Conservation (phyloP, 2,113 vertebrate species). For the Mus pahari region DNA sequence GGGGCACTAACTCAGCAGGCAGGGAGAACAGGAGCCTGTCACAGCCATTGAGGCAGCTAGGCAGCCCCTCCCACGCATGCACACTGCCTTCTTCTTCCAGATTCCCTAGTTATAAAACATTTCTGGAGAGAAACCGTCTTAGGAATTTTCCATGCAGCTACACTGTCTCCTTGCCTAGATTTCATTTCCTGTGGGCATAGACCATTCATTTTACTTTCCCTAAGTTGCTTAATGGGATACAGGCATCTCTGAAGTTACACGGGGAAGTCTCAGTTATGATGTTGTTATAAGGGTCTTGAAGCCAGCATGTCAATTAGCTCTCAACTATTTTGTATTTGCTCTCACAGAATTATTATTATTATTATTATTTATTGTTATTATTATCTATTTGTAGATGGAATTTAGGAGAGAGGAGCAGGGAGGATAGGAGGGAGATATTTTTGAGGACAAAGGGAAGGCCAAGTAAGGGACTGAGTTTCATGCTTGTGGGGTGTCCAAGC, state of each 20-base stretch:
- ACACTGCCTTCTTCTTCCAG: not conserved
- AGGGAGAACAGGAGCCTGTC: not conserved
- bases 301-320: not conserved
- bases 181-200: slow-evolving; percentile 47
- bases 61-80: not conserved
- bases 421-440: not conserved
- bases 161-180: not conserved
- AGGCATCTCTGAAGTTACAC: not conserved
- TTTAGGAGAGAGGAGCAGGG: not conserved
- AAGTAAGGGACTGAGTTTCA: not conserved
- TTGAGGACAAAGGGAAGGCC: not conserved
- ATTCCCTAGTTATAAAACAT: not conserved
- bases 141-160: slow-evolving; percentile 62
- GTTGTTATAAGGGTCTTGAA: not conserved
- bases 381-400: not conserved
- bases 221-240: not conserved
- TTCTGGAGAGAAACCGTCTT: not conserved
- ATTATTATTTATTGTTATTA: not conserved
- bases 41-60: not conserved
- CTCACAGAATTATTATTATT: not conserved
- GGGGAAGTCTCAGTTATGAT: too few species aligned
- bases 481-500: not conserved
- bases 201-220: slow-evolving; percentile 14
- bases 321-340: not conserved
- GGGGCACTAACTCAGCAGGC: not conserved